phyloP scores from a whole-genome alignment of 2,113 vertebrate genomes.

The Isichthys henryi region DNA sequence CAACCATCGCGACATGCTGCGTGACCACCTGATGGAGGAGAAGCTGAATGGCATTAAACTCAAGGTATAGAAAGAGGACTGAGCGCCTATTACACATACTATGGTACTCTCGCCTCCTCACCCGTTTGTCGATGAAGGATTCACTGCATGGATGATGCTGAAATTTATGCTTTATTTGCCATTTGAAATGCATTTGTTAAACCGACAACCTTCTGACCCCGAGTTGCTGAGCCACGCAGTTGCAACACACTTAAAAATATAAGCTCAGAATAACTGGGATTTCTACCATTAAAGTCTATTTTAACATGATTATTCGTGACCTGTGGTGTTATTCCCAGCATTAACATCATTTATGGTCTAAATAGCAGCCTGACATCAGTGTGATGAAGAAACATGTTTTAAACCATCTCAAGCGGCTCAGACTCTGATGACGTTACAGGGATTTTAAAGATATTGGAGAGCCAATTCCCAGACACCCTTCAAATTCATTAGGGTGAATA shows the following conservation, averaged over 20 bases:
- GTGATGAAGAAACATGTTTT: not conserved
- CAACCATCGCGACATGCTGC: constrained; percentile 87
- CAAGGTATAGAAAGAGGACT: constrained; percentile 44
- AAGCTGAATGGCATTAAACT: constrained; percentile 91
- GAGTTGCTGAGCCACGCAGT: not conserved
- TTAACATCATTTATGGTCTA: not conserved
- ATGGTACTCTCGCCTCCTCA: not conserved
- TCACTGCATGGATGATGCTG: not conserved
- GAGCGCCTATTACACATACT: not conserved
- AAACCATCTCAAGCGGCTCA: not conserved
- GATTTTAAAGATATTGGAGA: not conserved
- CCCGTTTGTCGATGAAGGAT: not conserved
- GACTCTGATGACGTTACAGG: not conserved
- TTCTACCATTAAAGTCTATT: not conserved
- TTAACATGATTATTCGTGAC: not conserved
- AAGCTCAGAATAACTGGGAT: not conserved
- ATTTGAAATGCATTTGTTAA: not conserved
- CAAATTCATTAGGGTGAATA: not conserved
- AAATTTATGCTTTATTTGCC: not conserved
- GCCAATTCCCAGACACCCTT: not conserved
- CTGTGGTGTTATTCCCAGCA: not conserved
- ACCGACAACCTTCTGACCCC: not conserved
- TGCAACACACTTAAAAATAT: not conserved
- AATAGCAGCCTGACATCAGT: not conserved
- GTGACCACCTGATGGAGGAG: constrained; percentile 91